phyloP scores from a whole-genome alignment of 1,140 invertebrate species.

The Eulimnadia texana region DNA sequence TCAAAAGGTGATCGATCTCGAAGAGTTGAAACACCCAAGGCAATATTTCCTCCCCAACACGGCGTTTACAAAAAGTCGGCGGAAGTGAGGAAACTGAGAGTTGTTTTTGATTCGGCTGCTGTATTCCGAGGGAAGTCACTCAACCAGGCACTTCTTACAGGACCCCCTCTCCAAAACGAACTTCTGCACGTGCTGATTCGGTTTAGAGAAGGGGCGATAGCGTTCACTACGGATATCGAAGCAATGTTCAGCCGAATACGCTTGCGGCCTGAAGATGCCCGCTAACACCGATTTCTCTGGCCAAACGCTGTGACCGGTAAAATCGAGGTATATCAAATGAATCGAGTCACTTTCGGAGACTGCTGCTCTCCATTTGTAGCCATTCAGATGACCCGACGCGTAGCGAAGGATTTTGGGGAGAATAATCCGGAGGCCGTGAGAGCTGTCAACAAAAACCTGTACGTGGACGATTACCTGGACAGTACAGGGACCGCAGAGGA shows the following conservation, averaged over 20 bases:
- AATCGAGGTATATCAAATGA: constrained; percentile 4
- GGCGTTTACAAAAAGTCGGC: constrained; percentile 3
- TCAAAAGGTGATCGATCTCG: not conserved
- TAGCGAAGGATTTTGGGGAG: not conserved
- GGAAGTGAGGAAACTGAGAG: not conserved
- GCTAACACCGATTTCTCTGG: constrained; percentile 16
- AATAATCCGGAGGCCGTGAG: not conserved
- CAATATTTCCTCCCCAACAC: constrained; percentile 9
- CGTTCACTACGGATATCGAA: constrained; percentile 6
- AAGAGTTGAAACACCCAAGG: not conserved
- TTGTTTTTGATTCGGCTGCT: constrained; percentile 8
- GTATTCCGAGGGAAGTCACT: not conserved
- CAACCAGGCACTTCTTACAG: not conserved
- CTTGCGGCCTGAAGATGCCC: constrained; percentile 11
- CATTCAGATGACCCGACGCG: not conserved
- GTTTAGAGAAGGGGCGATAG: constrained; percentile 3
- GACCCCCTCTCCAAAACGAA: not conserved
- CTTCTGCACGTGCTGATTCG: not conserved
- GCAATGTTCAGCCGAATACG: constrained; percentile 12
- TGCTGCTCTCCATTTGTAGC: constrained; percentile 17
- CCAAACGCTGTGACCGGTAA: not conserved
- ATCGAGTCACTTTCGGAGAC: constrained; percentile 16
- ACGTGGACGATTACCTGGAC: constrained; percentile 19
- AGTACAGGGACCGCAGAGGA: not conserved
- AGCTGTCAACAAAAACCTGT: constrained; percentile 11